Evolutionary conservation across 1,140 invertebrate species (phyloP).

Genomic region (Matsumurasca onukii): DNA sequence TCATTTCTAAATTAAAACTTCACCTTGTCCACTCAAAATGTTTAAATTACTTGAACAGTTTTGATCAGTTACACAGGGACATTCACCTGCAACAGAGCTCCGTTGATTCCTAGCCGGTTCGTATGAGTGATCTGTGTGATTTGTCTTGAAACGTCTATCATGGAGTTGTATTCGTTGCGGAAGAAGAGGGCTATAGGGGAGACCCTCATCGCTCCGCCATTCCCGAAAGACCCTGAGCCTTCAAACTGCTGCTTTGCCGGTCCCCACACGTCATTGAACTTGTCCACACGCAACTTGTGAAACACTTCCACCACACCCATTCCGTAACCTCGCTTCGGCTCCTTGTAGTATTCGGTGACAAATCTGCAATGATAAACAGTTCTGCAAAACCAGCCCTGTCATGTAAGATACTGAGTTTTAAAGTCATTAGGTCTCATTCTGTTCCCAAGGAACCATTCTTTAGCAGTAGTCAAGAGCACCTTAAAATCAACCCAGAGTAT

Average conservation of each 20-base stretch:
- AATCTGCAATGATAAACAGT: conserved; percentile 50
- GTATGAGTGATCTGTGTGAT: conserved; percentile 67
- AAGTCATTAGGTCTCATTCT: background rate
- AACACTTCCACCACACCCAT: conserved; percentile 63
- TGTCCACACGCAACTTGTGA: conserved; percentile 55
- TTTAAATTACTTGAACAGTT: too few relatives aligned
- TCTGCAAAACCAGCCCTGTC: background rate
- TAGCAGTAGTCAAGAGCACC: too few relatives aligned
- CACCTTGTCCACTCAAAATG: too few relatives aligned
- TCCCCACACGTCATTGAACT: conserved; percentile 60
- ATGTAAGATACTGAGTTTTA: background rate
- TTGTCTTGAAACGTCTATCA: conserved; percentile 54
- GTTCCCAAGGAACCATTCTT: background rate
- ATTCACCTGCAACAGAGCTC: conserved; percentile 65
- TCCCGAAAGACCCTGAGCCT: conserved; percentile 73
- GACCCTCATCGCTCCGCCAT: conserved; percentile 77
- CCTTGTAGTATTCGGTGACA: conserved; percentile 62
- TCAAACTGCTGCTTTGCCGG: conserved; percentile 71
- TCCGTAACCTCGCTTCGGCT: conserved; percentile 69
- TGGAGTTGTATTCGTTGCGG: conserved; percentile 52
- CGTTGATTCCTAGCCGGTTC: conserved; percentile 63
- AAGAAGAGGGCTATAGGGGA: conserved; percentile 68
- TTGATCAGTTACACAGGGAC: too few relatives aligned
- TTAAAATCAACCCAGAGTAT: too few relatives aligned
- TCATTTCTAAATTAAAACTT: too few relatives aligned